A percentile compares a stretch with the other conserved stretches of the same genome.
Evolutionary conservation across 2,113 vertebrate genomes (phyloP).

Genomic region (Oceanodroma tethys): DNA sequence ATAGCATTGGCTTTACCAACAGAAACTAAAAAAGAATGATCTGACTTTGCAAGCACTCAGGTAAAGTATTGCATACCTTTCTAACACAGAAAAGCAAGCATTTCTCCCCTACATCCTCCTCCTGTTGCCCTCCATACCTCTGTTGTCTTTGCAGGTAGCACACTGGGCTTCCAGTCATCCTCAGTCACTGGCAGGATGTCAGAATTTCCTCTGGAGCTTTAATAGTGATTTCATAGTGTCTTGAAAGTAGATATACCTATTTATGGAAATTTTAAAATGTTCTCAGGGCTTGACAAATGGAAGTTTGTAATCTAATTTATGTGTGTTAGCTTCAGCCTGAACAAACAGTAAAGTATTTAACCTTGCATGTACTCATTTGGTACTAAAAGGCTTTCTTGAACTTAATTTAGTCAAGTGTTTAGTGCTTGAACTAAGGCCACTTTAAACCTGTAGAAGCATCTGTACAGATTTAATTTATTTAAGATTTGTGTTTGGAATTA

Average conservation of each 20-base stretch:
- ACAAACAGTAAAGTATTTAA: constrained; percentile 2
- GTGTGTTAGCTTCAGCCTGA: not conserved
- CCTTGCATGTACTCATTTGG: not conserved
- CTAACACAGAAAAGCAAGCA: not conserved
- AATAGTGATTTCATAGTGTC: not conserved
- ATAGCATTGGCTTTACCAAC: not conserved
- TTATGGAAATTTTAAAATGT: not conserved
- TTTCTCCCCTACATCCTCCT: not conserved
- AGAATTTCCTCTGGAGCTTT: not conserved
- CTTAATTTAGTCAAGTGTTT: not conserved
- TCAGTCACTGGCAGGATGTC: not conserved
- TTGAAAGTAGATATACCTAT: not conserved
- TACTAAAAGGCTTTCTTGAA: not conserved
- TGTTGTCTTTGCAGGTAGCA: not conserved
- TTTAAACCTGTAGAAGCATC: not conserved
- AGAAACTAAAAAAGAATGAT: not conserved
- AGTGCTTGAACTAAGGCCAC: not conserved
- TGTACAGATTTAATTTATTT: not conserved
- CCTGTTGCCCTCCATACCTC: not conserved
- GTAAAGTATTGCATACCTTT: not conserved
- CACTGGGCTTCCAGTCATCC: not conserved
- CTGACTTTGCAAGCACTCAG: not conserved
- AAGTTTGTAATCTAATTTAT: not conserved
- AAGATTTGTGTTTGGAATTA: not conserved
- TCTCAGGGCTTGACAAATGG: not conserved